Evolutionary conservation across 1,140 invertebrate genomes (phyloP).

Genomic region (Schlechtendalia chinensis): DNA sequence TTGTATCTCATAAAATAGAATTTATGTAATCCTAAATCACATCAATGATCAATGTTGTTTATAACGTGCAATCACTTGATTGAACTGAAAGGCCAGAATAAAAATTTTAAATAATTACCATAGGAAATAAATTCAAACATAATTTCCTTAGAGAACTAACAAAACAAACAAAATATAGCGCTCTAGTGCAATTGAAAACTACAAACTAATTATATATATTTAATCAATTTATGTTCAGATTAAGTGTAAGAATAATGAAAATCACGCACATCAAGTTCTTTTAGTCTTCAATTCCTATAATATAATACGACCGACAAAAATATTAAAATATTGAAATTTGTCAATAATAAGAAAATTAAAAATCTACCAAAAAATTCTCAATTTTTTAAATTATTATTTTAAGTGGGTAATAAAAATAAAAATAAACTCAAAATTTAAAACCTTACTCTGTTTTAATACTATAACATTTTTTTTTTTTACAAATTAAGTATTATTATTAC

Average conservation of each 20-base stretch:
- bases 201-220: slow-evolving; percentile 50
- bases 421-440: neutral
- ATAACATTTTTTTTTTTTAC: too few relatives aligned
- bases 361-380: neutral
- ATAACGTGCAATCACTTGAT: slow-evolving; percentile 46
- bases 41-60: slow-evolving; percentile 32
- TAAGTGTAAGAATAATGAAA: slow-evolving; percentile 46
- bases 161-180: slow-evolving; percentile 50
- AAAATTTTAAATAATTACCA: slow-evolving; percentile 39
- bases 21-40: slow-evolving; percentile 26
- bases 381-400: too few relatives aligned
- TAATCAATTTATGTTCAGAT: slow-evolving; percentile 44
- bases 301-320: neutral
- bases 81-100: slow-evolving; percentile 28
- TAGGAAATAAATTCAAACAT: slow-evolving; percentile 45
- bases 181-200: slow-evolving; percentile 50
- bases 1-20: slow-evolving; percentile 21
- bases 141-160: slow-evolving; percentile 39
- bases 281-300: slow-evolving; percentile 22
- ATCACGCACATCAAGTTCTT: slow-evolving; percentile 17
- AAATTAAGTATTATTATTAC: too few relatives aligned
- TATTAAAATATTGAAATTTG: neutral
- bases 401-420: too few relatives aligned
- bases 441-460: too few relatives aligned
- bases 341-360: neutral